Evolutionary conservation across 1,140 invertebrate genomes (phyloP).

Genomic region (Bombyx mori): DNA sequence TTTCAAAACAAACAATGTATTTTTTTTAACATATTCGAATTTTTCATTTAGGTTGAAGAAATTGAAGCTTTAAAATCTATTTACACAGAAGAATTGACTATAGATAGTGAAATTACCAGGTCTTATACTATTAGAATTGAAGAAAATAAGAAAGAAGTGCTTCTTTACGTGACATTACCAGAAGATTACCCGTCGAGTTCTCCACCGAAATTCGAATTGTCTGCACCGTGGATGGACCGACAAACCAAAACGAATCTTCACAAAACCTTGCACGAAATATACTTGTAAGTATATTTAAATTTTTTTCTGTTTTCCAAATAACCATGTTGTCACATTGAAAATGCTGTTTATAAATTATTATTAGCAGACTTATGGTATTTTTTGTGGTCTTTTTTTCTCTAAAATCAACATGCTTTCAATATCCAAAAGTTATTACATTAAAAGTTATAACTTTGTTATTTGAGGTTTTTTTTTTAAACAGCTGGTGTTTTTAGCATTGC

Average conservation of each 20-base stretch:
- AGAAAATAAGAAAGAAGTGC: slow-evolving; percentile 64
- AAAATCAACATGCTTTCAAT: neutral
- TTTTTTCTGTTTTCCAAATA: no score
- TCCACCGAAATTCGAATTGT: slow-evolving; percentile 80
- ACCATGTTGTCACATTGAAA: neutral
- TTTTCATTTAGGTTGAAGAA: slow-evolving; percentile 75
- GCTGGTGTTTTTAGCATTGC: no score
- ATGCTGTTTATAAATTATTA: neutral
- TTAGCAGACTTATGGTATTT: neutral
- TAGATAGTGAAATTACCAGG: slow-evolving; percentile 71
- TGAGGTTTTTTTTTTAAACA: no score
- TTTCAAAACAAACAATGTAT: neutral
- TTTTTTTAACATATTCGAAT: neutral
- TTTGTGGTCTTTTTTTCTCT: slow-evolving; percentile 2
- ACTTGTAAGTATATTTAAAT: slow-evolving; percentile 72
- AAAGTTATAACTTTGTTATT: no score
- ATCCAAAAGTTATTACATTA: no score
- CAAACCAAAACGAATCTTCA: slow-evolving; percentile 72
- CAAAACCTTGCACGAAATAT: slow-evolving; percentile 75
- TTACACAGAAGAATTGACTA: slow-evolving; percentile 79
- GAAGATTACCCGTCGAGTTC: slow-evolving; percentile 75
- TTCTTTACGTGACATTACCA: slow-evolving; percentile 74
- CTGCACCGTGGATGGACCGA: slow-evolving; percentile 79
- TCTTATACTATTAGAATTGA: slow-evolving; percentile 74
- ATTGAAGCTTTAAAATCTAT: slow-evolving; percentile 83